phyloP scores from a whole-genome alignment of 2,113 vertebrate species.

The Ictalurus furcatus region DNA sequence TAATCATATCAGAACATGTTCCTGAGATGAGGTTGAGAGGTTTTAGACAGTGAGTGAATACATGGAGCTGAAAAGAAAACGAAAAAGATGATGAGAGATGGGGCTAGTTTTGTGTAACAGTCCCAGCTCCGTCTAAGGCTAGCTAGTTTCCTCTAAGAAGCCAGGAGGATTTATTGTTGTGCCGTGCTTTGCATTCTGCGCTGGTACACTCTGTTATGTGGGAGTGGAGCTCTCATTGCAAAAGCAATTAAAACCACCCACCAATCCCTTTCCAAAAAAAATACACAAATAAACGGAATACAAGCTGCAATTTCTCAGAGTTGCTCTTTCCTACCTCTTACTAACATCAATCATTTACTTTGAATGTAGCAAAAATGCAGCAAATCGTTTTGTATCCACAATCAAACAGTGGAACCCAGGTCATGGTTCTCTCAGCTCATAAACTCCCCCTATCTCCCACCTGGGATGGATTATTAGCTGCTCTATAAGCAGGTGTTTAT shows the following conservation, averaged over 20 bases:
- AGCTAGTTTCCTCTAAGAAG: conserved; percentile 61
- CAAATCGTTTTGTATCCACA: conserved; percentile 9
- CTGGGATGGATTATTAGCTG: conserved; percentile 7
- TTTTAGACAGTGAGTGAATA: neutral
- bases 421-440: conserved; percentile 12
- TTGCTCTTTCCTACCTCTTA: neutral
- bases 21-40: neutral
- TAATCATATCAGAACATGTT: neutral
- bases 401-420: neutral
- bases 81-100: conserved; percentile 21
- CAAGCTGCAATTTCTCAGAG: conserved; percentile 8
- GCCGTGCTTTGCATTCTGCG: conserved; percentile 66
- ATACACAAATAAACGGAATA: conserved; percentile 32
- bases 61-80: neutral
- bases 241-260: conserved; percentile 67
- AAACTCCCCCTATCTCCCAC: conserved; percentile 12
- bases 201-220: conserved; percentile 69
- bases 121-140: conserved; percentile 37
- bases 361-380: conserved; percentile 17
- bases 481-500: neutral
- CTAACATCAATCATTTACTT: conserved; percentile 30
- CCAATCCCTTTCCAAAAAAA: conserved; percentile 38
- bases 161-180: conserved; percentile 66
- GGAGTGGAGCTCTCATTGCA: conserved; percentile 67
- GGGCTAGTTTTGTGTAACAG: conserved; percentile 5